Percentiles rank a stretch among this genome's conserved stretches.
Conservation (phyloP, 2,888 invertebrate genomes). For the Drosophila austrosaltans region DNA sequence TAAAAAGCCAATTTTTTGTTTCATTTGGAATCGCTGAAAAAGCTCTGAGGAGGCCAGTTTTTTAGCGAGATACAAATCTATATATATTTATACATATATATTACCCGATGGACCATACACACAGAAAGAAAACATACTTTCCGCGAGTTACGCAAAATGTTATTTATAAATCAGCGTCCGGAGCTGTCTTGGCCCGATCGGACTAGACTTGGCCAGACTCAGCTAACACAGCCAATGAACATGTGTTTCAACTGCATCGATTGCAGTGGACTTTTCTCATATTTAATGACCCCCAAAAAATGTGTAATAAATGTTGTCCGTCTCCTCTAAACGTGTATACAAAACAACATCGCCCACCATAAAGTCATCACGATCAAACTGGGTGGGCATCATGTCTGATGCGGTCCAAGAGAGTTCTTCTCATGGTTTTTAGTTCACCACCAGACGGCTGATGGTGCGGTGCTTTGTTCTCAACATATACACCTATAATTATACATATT, state of each 20-base stretch:
- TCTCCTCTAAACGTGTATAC: conserved; percentile 33
- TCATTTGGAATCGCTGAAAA: conserved; percentile 26
- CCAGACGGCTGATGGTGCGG: conserved; percentile 20
- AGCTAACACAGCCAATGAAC: conserved; percentile 18
- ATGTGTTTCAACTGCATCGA: conserved; percentile 47
- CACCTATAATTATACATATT: no score
- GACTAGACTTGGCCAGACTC: conserved; percentile 56
- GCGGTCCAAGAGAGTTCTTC: conserved; percentile 5
- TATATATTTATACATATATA: conserved; percentile 46
- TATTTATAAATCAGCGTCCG: conserved; percentile 81
- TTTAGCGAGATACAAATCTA: conserved; percentile 32
- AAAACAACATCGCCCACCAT: conserved; percentile 28
- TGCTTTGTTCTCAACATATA: conserved; percentile 25
- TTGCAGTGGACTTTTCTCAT: conserved; percentile 30
- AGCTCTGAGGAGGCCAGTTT: conserved; percentile 72
- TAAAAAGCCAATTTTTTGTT: conserved; percentile 45
- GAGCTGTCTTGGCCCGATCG: conserved; percentile 63
- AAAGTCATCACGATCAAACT: background rate
- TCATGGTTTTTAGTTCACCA: conserved; percentile 18
- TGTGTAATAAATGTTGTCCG: conserved; percentile 37
- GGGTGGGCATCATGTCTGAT: background rate
- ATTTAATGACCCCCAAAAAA: conserved; percentile 41
- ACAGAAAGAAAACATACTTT: conserved; percentile 38
- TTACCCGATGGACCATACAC: conserved; percentile 21
- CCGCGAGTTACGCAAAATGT: conserved; percentile 81